phyloP scores from a whole-genome alignment of 2,888 invertebrate species.

The Seira musarum region DNA sequence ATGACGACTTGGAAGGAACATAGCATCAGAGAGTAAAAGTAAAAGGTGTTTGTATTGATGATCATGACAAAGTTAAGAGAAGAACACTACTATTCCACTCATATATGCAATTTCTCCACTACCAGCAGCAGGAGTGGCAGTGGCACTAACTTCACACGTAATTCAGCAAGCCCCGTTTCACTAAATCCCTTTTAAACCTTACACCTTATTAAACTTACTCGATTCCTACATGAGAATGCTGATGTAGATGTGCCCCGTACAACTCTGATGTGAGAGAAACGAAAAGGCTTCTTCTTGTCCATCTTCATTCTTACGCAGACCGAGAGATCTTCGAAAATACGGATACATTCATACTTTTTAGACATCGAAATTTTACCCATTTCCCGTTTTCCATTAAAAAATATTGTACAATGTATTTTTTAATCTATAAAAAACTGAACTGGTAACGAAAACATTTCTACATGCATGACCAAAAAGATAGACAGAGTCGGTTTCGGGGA shows the following conservation, averaged over 20 bases:
- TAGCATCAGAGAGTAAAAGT: background rate
- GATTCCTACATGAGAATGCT: background rate
- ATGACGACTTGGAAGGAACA: conserved; percentile 30
- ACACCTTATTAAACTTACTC: conserved; percentile 40
- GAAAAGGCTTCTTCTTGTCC: conserved; percentile 8
- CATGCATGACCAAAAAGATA: too few relatives aligned
- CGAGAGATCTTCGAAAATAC: background rate
- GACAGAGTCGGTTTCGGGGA: too few relatives aligned
- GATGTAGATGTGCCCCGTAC: background rate
- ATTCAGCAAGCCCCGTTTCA: conserved; percentile 23
- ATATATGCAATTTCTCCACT: background rate
- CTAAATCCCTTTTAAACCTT: conserved; percentile 39
- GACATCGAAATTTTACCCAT: too few relatives aligned
- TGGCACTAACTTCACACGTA: too few relatives aligned
- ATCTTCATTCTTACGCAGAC: conserved; percentile 12
- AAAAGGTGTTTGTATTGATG: conserved; percentile 15
- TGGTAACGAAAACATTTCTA: too few relatives aligned
- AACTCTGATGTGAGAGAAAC: background rate
- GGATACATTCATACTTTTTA: too few relatives aligned
- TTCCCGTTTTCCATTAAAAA: too few relatives aligned
- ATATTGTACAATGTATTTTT: too few relatives aligned
- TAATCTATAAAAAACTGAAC: too few relatives aligned
- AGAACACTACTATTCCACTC: background rate
- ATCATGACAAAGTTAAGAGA: conserved; percentile 4
- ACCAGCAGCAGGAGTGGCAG: too few relatives aligned